Conservation (phyloP, 92 coral and sea anemone species). For the Porites evermanni region DNA sequence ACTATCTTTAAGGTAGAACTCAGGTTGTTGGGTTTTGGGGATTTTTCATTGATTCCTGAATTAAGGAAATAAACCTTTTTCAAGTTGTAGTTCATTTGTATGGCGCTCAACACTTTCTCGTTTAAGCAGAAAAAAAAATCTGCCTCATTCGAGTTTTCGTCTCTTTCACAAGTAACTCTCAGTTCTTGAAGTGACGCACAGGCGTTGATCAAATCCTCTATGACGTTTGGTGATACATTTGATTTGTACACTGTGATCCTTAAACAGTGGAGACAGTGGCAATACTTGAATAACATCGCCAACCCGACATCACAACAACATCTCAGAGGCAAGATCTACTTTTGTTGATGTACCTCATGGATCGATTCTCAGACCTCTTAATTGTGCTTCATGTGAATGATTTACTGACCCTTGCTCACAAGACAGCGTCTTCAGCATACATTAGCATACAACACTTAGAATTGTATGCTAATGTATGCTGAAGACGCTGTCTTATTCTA, state of each 20-base stretch:
- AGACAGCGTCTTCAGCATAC: no score
- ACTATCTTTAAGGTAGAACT: no score
- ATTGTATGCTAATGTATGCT: no score
- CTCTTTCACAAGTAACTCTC: conserved; percentile 55
- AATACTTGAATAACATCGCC: conserved; percentile 30
- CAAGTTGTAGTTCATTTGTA: conserved; percentile 38
- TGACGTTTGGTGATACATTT: conserved; percentile 44
- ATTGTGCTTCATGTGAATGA: no score
- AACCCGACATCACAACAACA: conserved; percentile 49
- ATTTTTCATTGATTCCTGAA: conserved; percentile 39
- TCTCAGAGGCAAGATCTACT: no score
- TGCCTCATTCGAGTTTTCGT: conserved; percentile 46
- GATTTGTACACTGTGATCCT: conserved; percentile 15
- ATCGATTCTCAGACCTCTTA: no score
- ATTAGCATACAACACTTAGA: no score
- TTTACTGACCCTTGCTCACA: no score
- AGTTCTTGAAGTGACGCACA: conserved; percentile 58
- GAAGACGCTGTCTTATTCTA: no score
- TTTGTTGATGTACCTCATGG: no score
- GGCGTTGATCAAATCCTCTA: conserved; percentile 48
- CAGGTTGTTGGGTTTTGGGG: no score
- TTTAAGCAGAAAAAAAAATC: conserved; percentile 41
- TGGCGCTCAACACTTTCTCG: conserved; percentile 30
- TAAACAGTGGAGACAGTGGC: conserved; percentile 17
- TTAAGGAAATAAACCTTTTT: conserved; percentile 59